Percentiles rank a stretch among this genome's conserved stretches.
Conservation (phyloP, 1,140 invertebrate species). For the Caenorhabditis tropicalis region DNA sequence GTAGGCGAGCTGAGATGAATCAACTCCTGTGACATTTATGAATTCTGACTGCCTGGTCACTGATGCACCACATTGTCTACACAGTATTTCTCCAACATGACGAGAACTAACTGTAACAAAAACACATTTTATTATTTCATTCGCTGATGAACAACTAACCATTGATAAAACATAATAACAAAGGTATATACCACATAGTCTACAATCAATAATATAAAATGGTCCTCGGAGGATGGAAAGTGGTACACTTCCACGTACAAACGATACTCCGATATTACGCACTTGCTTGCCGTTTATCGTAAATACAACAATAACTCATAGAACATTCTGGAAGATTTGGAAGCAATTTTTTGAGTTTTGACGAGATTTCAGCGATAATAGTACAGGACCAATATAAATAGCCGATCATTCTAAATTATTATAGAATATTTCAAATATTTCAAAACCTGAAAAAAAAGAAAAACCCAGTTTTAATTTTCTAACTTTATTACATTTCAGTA, state of each 20-base stretch:
- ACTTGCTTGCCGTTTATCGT: not conserved
- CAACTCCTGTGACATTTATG: slow-evolving; percentile 19
- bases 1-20: not conserved
- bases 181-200: not conserved
- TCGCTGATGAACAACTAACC: not conserved
- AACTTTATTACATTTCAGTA: not conserved
- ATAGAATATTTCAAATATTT: too few relatives aligned
- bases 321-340: not conserved
- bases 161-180: not conserved
- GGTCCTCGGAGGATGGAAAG: not conserved
- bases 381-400: too few relatives aligned
- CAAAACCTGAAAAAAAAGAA: not conserved
- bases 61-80: slow-evolving; percentile 46
- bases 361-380: too few relatives aligned
- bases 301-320: not conserved
- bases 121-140: not conserved
- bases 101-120: slow-evolving; percentile 8
- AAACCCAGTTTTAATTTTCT: not conserved
- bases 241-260: not conserved
- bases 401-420: too few relatives aligned
- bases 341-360: not conserved
- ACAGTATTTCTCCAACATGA: slow-evolving; percentile 48
- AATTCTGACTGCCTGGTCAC: slow-evolving; percentile 44
- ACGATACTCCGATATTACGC: not conserved
- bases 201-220: not conserved